phyloP scores from a whole-genome alignment of 2,797 vertebrate species.

The Serranus cabrilla region DNA sequence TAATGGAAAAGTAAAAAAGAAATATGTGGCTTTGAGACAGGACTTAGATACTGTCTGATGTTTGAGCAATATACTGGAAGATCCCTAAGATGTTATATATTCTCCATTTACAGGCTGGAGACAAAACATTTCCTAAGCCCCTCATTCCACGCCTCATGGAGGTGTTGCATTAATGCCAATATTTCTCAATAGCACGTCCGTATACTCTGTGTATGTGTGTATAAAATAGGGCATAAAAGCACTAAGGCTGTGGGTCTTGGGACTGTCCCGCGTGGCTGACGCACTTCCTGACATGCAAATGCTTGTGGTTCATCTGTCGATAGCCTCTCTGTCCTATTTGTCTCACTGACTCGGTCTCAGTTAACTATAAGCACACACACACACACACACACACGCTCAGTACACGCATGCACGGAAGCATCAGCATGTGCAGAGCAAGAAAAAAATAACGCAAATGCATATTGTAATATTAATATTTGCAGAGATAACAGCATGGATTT shows the following conservation, averaged over 20 bases:
- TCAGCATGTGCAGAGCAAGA: not conserved
- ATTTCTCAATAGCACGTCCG: constrained; percentile 10
- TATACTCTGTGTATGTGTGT: not conserved
- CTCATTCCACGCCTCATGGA: not conserved
- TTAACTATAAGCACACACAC: not conserved
- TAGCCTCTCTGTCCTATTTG: constrained; percentile 42
- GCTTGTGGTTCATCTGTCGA: constrained; percentile 51
- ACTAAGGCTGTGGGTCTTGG: constrained; percentile 46
- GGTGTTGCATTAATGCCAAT: not conserved
- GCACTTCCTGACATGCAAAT: constrained; percentile 91
- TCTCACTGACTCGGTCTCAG: constrained; percentile 14
- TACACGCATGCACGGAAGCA: not conserved
- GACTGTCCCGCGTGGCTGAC: constrained; percentile 79
- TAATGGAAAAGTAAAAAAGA: constrained; percentile 57
- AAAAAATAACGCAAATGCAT: not conserved
- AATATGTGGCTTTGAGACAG: constrained; percentile 19
- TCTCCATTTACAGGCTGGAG: constrained; percentile 23
- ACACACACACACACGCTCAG: no score
- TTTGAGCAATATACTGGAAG: constrained; percentile 10
- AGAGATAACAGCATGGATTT: not conserved
- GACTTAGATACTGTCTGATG: constrained; percentile 4
- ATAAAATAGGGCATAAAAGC: constrained; percentile 45
- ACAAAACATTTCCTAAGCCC: constrained; percentile 2
- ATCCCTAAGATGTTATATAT: not conserved
- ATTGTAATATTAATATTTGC: not conserved